These are phyloP conservation scores for Pantherophis vulpinus DNA, from an alignment of 2,797 vertebrate genomes.

Conservation along the genomic window DNA sequence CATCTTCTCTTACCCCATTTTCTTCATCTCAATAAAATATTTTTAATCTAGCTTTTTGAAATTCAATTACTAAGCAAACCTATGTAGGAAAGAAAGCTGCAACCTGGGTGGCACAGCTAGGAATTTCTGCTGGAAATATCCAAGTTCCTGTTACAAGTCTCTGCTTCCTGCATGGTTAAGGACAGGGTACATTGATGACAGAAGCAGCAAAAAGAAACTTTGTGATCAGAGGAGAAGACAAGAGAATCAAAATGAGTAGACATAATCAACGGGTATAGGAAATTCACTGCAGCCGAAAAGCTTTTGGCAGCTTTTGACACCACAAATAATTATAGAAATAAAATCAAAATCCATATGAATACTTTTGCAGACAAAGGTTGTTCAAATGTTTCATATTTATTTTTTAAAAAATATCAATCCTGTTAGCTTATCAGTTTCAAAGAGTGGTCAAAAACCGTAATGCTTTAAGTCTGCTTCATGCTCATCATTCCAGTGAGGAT, in stretches of 20 bases:
- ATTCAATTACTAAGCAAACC: not conserved
- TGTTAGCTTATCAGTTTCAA: slow-evolving; percentile 1
- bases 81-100: not conserved
- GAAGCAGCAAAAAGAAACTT: not conserved
- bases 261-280: not conserved
- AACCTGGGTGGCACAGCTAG: not conserved
- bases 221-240: not conserved
- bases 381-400: not conserved
- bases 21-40: not conserved
- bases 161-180: not conserved
- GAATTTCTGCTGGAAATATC: not conserved
- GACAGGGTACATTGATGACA: not conserved
- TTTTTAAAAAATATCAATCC: not conserved
- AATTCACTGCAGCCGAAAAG: not conserved
- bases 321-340: not conserved
- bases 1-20: not conserved
- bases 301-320: not conserved
- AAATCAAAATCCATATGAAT: not conserved
- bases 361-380: slow-evolving; percentile 16
- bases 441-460: slow-evolving; percentile 27
- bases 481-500: slow-evolving; percentile 52
- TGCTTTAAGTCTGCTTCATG: slow-evolving; percentile 54
- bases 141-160: not conserved
- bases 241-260: not conserved
- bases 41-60: not conserved